Percentiles rank a stretch among this genome's conserved stretches.
Evolutionary conservation across 2,113 vertebrate genomes (phyloP).

Genomic region (Petrocephalus zakoni): DNA sequence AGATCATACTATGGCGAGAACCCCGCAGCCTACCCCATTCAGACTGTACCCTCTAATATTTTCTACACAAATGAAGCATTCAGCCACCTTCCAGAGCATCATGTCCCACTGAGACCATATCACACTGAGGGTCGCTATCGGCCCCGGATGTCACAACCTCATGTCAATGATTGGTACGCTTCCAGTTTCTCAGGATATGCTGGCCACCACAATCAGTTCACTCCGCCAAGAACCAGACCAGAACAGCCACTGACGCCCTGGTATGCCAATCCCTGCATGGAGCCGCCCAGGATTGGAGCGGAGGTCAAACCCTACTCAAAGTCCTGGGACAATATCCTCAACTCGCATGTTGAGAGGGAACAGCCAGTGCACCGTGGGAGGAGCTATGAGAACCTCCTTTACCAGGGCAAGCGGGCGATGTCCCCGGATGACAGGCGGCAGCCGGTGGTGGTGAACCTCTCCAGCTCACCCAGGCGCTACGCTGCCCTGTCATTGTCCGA

Average conservation of each 20-base stretch:
- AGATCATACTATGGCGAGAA: slow-evolving; percentile 64
- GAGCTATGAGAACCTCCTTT: slow-evolving; percentile 86
- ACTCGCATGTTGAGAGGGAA: slow-evolving; percentile 63
- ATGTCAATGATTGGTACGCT: slow-evolving; percentile 75
- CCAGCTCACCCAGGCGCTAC: slow-evolving; percentile 87
- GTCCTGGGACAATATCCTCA: slow-evolving; percentile 93
- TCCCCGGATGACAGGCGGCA: slow-evolving; percentile 69
- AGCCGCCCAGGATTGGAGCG: slow-evolving; percentile 62
- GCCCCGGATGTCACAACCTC: slow-evolving; percentile 62
- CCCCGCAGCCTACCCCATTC: slow-evolving; percentile 55
- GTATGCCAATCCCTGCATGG: slow-evolving; percentile 62
- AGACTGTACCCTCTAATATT: slow-evolving; percentile 49
- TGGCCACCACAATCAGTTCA: slow-evolving; percentile 60
- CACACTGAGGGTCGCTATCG: slow-evolving; percentile 60
- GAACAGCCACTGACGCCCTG: slow-evolving; percentile 66
- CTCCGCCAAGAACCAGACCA: slow-evolving; percentile 53
- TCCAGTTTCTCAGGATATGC: slow-evolving; percentile 61
- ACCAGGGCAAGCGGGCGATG: slow-evolving; percentile 63
- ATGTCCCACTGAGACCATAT: slow-evolving; percentile 58
- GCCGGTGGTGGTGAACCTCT: slow-evolving; percentile 87
- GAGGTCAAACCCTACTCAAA: slow-evolving; percentile 83
- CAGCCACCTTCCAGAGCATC: slow-evolving; percentile 68
- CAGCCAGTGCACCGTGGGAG: slow-evolving; percentile 74
- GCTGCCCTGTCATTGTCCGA: slow-evolving; percentile 89
- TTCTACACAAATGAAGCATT: slow-evolving; percentile 70